Conservation (phyloP, 1,140 invertebrate species). For the Galleria mellonella region DNA sequence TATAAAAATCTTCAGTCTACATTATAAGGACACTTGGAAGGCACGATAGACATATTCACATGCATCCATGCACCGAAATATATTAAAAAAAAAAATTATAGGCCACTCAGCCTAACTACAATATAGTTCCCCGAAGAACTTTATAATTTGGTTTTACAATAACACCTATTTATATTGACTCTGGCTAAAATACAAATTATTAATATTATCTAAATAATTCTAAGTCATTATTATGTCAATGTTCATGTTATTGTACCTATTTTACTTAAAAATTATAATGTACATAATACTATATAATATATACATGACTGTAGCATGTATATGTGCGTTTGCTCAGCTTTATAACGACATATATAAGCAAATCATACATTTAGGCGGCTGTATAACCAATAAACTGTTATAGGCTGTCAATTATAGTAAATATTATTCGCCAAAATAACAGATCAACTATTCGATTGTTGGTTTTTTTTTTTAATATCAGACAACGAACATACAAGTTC, state of each 20-base stretch:
- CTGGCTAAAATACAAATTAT: constrained; percentile 13
- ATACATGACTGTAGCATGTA: constrained; percentile 38
- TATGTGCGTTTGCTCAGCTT: constrained; percentile 40
- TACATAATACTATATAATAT: constrained; percentile 7
- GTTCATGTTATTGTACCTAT: constrained; percentile 49
- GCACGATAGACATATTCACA: constrained; percentile 19
- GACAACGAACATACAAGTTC: too few species aligned
- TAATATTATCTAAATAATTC: background rate
- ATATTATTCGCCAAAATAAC: too few species aligned
- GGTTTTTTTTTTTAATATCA: too few species aligned
- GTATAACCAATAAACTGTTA: too few species aligned
- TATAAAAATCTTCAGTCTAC: background rate
- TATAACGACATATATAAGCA: background rate
- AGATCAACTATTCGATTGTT: too few species aligned
- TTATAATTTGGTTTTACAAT: constrained; percentile 6
- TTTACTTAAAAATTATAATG: constrained; percentile 22
- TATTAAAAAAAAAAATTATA: constrained; percentile 10
- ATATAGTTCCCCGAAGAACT: constrained; percentile 9
- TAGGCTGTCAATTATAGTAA: too few species aligned
- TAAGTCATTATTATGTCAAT: constrained; percentile 25
- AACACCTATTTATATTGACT: constrained; percentile 14
- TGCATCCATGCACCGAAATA: constrained; percentile 36
- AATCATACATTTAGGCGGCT: too few species aligned
- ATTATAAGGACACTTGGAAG: constrained; percentile 1
- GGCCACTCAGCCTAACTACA: constrained; percentile 3